Conservation (phyloP, 1,140 invertebrate species). For the Euwallacea similis region DNA sequence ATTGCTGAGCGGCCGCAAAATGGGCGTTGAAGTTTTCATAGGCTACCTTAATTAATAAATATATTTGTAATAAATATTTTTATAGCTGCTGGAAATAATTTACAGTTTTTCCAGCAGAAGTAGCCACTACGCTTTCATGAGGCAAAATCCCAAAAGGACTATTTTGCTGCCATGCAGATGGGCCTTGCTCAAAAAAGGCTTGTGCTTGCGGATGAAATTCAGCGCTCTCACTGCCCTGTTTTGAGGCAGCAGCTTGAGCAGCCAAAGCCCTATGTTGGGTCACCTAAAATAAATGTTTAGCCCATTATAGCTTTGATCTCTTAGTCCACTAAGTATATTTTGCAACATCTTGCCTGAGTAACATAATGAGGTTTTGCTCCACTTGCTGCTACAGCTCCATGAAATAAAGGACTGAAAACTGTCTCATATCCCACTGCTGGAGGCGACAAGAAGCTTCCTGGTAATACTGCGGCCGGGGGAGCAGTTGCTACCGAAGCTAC, state of each 20-base stretch:
- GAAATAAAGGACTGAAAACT: conserved; percentile 72
- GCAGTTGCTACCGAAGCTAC: conserved; percentile 61
- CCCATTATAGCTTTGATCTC: not conserved
- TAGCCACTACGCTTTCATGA: conserved; percentile 73
- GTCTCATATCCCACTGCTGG: conserved; percentile 69
- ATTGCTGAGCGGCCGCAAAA: conserved; percentile 64
- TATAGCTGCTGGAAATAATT: conserved; percentile 38
- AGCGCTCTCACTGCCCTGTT: conserved; percentile 58
- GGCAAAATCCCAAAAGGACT: conserved; percentile 77
- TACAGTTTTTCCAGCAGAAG: conserved; percentile 65
- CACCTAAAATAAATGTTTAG: conserved; percentile 31
- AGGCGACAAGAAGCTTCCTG: conserved; percentile 69
- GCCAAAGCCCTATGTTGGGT: conserved; percentile 57
- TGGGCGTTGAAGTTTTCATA: conserved; percentile 53
- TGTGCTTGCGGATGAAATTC: conserved; percentile 59
- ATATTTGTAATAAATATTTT: too few species aligned
- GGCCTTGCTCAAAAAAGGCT: conserved; percentile 67
- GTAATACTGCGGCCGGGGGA: conserved; percentile 65
- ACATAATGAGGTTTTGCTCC: conserved; percentile 43
- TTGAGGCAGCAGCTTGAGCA: conserved; percentile 54
- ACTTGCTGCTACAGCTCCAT: conserved; percentile 54
- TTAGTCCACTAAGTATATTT: not conserved
- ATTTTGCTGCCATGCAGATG: conserved; percentile 67
- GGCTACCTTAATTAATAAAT: conserved; percentile 11
- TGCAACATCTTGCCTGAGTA: conserved; percentile 25